Evolutionary conservation across 2,113 vertebrate genomes (phyloP).

Genomic region (Heliornis fulica): DNA sequence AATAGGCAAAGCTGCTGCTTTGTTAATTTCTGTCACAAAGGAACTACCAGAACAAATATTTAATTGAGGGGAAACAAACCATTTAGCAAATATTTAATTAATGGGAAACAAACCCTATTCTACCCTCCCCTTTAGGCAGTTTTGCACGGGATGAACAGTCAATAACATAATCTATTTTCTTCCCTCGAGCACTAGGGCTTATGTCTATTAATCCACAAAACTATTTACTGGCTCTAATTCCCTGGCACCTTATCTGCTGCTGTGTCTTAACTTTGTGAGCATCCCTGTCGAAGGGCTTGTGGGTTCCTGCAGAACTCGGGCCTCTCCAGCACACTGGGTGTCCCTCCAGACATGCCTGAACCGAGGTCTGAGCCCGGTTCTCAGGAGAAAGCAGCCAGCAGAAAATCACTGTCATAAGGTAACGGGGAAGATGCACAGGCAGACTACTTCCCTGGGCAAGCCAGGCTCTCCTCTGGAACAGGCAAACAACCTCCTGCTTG

Average conservation of each 20-base stretch:
- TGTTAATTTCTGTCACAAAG: slow-evolving; percentile 22
- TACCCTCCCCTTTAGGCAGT: background rate
- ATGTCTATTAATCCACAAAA: slow-evolving; percentile 36
- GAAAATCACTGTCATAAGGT: background rate
- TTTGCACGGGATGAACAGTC: slow-evolving; percentile 16
- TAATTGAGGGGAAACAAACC: slow-evolving; percentile 40
- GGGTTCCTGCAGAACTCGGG: background rate
- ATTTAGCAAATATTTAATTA: slow-evolving; percentile 57
- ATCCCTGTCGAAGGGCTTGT: background rate
- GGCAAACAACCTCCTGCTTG: background rate
- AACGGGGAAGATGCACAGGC: background rate
- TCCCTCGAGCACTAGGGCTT: background rate
- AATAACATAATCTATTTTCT: slow-evolving; percentile 4
- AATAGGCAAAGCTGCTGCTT: background rate
- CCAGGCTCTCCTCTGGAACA: background rate
- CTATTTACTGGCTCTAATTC: slow-evolving; percentile 17
- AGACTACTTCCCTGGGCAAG: background rate
- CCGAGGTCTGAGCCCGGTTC: background rate
- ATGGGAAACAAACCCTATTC: slow-evolving; percentile 11
- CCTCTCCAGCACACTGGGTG: background rate
- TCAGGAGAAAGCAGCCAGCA: background rate
- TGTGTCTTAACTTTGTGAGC: background rate
- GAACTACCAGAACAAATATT: slow-evolving; percentile 48
- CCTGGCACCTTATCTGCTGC: slow-evolving; percentile 6
- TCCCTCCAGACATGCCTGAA: background rate